These are phyloP conservation scores for Prietella phreatophila DNA, from an alignment of 2,113 vertebrate genomes.

Conservation along the genomic window DNA sequence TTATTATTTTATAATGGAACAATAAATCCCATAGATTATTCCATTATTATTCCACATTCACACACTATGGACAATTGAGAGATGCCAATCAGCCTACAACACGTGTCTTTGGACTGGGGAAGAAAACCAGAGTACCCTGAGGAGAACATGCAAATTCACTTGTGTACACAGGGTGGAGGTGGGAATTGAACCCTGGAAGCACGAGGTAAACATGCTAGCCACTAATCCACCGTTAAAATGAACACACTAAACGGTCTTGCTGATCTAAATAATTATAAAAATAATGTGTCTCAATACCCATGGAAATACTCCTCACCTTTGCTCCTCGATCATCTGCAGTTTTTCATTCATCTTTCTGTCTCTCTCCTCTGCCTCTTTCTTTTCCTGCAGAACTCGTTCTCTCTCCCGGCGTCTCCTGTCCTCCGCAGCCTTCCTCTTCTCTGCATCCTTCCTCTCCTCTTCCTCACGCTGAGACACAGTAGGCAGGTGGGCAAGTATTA, in stretches of 20 bases:
- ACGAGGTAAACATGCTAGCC: too few relatives aligned
- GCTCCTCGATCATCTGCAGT: conserved; percentile 76
- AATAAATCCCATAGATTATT: neutral
- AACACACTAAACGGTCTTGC: neutral
- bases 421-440: conserved; percentile 70
- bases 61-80: too few relatives aligned
- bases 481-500: conserved; percentile 1
- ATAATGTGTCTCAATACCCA: neutral
- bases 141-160: too few relatives aligned
- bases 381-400: conserved; percentile 75
- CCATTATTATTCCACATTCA: neutral
- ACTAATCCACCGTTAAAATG: too few relatives aligned
- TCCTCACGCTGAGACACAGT: conserved; percentile 74
- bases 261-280: neutral
- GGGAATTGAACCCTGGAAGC: too few relatives aligned
- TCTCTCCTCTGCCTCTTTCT: conserved; percentile 75
- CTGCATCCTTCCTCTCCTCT: conserved; percentile 77
- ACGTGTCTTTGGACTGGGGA: too few relatives aligned
- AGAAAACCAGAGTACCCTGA: too few relatives aligned
- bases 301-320: conserved; percentile 63
- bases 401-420: conserved; percentile 74
- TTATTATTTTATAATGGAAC: neutral
- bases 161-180: too few relatives aligned
- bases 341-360: conserved; percentile 79
- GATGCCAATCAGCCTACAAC: too few relatives aligned